Evolutionary conservation across 2,888 invertebrate species (phyloP).

Genomic region (Sinodicranocentrus sp.): DNA sequence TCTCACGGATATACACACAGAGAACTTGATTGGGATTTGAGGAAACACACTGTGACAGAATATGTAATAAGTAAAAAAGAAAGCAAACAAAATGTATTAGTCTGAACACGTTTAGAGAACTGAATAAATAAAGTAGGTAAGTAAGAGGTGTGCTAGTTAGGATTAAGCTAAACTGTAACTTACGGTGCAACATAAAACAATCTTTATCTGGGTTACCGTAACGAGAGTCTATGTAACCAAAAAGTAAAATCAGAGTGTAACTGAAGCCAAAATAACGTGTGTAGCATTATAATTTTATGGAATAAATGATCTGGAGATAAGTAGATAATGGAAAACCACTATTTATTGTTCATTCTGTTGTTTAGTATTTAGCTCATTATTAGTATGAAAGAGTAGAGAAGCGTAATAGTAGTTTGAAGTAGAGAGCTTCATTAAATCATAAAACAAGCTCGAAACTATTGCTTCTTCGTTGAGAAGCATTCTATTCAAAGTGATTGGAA

Average conservation of each 20-base stretch:
- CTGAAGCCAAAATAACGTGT: too few species aligned
- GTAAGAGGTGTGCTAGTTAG: too few species aligned
- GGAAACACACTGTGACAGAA: too few species aligned
- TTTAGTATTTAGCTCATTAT: too few species aligned
- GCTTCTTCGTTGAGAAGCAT: not conserved
- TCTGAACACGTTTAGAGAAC: slow-evolving; percentile 44
- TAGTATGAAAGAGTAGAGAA: too few species aligned
- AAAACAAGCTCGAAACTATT: not conserved
- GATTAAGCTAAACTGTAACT: not conserved
- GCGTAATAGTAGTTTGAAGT: too few species aligned
- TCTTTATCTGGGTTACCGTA: not conserved
- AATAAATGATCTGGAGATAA: not conserved
- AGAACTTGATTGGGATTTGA: not conserved
- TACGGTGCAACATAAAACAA: not conserved
- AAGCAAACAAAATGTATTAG: not conserved
- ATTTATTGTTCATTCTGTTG: too few species aligned
- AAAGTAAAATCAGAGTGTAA: too few species aligned
- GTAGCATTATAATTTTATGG: not conserved
- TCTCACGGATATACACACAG: slow-evolving; percentile 9
- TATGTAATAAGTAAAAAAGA: not conserved
- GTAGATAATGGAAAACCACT: too few species aligned
- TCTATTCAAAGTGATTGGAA: not conserved
- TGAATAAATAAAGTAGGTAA: slow-evolving; percentile 24
- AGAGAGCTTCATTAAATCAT: not conserved
- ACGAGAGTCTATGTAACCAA: too few species aligned